Percentiles rank a stretch among this genome's conserved stretches.
phyloP scores from a whole-genome alignment of 2,888 invertebrate genomes.

The Orchesellides sinensis region DNA sequence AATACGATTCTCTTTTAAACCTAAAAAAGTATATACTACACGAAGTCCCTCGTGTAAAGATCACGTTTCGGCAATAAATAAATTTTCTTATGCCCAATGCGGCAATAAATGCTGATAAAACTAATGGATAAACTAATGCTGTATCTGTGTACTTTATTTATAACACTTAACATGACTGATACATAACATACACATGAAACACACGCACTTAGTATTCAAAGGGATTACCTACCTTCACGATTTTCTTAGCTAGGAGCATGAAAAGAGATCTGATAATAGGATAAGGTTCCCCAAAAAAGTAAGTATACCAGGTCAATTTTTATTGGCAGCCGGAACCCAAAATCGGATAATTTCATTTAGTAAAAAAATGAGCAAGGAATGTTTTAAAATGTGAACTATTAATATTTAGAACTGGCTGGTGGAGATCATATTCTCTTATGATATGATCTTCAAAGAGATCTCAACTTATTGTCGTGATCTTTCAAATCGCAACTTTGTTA shows the following conservation, averaged over 20 bases:
- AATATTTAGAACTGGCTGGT: too few relatives aligned
- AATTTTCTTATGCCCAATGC: conserved; percentile 16
- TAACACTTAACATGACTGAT: not conserved
- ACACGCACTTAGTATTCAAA: too few relatives aligned
- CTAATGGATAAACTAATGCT: conserved; percentile 38
- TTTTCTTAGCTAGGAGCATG: conserved; percentile 9
- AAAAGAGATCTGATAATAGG: not conserved
- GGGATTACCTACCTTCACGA: conserved; percentile 41
- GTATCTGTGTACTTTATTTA: not conserved
- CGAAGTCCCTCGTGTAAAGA: conserved; percentile 37
- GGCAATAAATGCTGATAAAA: conserved; percentile 50
- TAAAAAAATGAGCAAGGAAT: too few relatives aligned
- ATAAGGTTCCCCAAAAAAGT: conserved; percentile 21
- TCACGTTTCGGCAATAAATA: conserved; percentile 57
- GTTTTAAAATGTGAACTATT: too few relatives aligned
- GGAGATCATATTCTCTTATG: too few relatives aligned
- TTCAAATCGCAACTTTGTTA: too few relatives aligned
- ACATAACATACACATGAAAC: too few relatives aligned
- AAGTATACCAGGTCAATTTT: conserved; percentile 58
- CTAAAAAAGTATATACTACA: conserved; percentile 23
- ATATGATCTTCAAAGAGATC: too few relatives aligned
- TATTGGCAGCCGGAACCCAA: conserved; percentile 15
- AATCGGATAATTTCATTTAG: too few relatives aligned
- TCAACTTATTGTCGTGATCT: too few relatives aligned
- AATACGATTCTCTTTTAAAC: conserved; percentile 42